Conservation (phyloP, 1,140 invertebrate species). For the Drosophila littoralis region DNA sequence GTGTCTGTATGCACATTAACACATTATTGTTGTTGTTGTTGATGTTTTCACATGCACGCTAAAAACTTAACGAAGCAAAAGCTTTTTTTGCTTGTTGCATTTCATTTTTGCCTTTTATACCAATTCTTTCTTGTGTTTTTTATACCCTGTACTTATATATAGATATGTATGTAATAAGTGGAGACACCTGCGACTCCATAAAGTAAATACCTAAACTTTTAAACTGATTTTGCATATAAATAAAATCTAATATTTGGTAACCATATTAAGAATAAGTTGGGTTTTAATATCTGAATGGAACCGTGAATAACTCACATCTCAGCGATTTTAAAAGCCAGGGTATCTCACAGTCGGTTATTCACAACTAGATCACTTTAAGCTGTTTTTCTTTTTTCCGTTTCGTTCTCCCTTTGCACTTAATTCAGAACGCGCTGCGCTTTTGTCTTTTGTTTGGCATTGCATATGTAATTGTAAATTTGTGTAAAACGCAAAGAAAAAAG, state of each 20-base stretch:
- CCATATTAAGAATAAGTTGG: too few relatives aligned
- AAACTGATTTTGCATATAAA: too few relatives aligned
- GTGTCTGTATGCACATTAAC: conserved; percentile 49
- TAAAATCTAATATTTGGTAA: too few relatives aligned
- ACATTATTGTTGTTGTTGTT: conserved; percentile 61
- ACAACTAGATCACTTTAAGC: neutral
- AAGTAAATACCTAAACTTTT: too few relatives aligned
- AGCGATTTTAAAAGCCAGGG: neutral
- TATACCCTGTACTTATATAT: conserved; percentile 1
- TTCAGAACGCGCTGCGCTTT: conserved; percentile 20
- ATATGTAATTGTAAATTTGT: conserved; percentile 66
- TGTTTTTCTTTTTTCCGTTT: conserved; percentile 12
- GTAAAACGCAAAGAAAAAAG: conserved; percentile 14
- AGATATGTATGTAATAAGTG: neutral
- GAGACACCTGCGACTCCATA: too few relatives aligned
- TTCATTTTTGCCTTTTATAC: conserved; percentile 57
- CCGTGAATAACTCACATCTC: neutral
- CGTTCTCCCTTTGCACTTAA: conserved; percentile 24
- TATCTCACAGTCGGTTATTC: neutral
- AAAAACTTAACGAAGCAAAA: conserved; percentile 78
- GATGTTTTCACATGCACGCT: conserved; percentile 62
- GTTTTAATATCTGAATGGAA: too few relatives aligned
- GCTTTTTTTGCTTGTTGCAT: conserved; percentile 70
- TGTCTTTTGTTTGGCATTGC: conserved; percentile 57
- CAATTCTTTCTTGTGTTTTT: conserved; percentile 29